Percentiles rank a stretch among this genome's conserved stretches.
These are phyloP conservation scores for Micropoecilia bifurca DNA, from an alignment of 2,797 vertebrate species.

Conservation along the genomic window DNA sequence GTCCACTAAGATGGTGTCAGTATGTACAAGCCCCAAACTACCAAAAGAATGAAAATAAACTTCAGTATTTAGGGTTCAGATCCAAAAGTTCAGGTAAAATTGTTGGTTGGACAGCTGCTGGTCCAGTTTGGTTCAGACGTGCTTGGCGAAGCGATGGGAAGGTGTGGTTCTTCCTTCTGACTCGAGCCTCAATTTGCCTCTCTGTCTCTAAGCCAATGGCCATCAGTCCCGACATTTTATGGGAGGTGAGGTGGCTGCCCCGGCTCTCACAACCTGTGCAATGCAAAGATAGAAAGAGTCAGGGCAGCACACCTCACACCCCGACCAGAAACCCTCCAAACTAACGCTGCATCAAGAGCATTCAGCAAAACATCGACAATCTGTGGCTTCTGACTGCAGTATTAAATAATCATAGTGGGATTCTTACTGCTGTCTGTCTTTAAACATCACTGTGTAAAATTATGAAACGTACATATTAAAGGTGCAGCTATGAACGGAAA, in stretches of 20 bases:
- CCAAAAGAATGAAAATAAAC: conserved; percentile 10
- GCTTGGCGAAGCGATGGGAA: conserved; percentile 54
- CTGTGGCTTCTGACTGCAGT: neutral
- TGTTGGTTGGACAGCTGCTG: conserved; percentile 55
- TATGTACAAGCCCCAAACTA: conserved; percentile 24
- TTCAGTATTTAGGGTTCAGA: conserved; percentile 21
- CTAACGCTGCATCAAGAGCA: conserved; percentile 10
- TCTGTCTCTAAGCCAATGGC: conserved; percentile 79
- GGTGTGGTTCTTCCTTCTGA: conserved; percentile 64
- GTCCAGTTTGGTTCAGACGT: conserved; percentile 71
- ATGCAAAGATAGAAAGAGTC: conserved; percentile 89
- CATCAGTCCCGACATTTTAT: conserved; percentile 72
- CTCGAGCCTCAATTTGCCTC: conserved; percentile 74
- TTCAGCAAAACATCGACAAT: neutral
- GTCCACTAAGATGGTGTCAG: neutral
- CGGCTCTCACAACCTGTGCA: conserved; percentile 87
- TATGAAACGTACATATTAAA: neutral
- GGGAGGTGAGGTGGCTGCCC: conserved; percentile 79
- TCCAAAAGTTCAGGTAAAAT: conserved; percentile 35
- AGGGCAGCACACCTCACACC: conserved; percentile 83
- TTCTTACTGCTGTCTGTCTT: neutral
- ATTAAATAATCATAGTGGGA: neutral
- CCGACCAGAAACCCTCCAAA: conserved; percentile 59
- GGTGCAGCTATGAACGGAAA: neutral
- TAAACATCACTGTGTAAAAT: neutral